Percentiles rank a stretch among this genome's conserved stretches.
Evolutionary conservation across 1,140 invertebrate genomes (phyloP).

Genomic region (Zaprionus inermis): DNA sequence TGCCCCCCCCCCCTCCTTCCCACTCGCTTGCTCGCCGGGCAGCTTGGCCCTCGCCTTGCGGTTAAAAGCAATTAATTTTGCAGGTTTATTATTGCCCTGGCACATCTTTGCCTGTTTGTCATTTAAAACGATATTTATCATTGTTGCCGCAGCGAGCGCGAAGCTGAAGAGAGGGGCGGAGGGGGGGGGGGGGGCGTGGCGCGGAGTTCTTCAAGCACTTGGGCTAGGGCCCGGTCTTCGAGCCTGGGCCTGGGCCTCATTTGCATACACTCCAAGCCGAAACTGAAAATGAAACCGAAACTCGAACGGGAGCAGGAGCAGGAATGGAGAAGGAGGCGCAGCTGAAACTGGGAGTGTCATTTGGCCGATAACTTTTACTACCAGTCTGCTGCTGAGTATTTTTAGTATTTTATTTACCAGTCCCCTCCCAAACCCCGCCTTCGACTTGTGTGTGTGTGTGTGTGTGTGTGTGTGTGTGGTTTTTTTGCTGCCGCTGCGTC

Average conservation of each 20-base stretch:
- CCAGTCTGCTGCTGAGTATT: slow-evolving; percentile 29
- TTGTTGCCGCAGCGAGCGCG: slow-evolving; percentile 48
- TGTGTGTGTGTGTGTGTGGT: slow-evolving; percentile 19
- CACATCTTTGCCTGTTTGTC: slow-evolving; percentile 63
- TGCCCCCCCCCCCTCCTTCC: too few relatives aligned
- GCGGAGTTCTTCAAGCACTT: not conserved
- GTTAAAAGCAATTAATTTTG: slow-evolving; percentile 70
- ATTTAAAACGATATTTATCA: slow-evolving; percentile 78
- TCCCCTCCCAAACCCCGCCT: not conserved
- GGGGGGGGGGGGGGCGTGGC: not conserved
- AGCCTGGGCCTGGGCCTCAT: slow-evolving; percentile 7
- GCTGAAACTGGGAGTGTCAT: slow-evolving; percentile 56
- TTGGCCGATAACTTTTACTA: slow-evolving; percentile 67
- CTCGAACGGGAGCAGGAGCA: not conserved
- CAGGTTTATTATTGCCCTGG: slow-evolving; percentile 66
- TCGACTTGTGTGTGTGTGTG: slow-evolving; percentile 14
- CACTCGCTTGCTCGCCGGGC: not conserved
- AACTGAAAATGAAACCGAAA: slow-evolving; percentile 11
- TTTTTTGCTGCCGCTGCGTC: slow-evolving; percentile 14
- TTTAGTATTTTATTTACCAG: slow-evolving; percentile 46
- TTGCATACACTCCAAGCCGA: slow-evolving; percentile 30
- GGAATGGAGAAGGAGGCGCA: not conserved
- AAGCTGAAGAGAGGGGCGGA: not conserved
- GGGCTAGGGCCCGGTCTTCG: slow-evolving; percentile 12
- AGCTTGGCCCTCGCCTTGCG: slow-evolving; percentile 30